Evolutionary conservation across 2,888 invertebrate species (phyloP).

Genomic region (Andrena dorsata): DNA sequence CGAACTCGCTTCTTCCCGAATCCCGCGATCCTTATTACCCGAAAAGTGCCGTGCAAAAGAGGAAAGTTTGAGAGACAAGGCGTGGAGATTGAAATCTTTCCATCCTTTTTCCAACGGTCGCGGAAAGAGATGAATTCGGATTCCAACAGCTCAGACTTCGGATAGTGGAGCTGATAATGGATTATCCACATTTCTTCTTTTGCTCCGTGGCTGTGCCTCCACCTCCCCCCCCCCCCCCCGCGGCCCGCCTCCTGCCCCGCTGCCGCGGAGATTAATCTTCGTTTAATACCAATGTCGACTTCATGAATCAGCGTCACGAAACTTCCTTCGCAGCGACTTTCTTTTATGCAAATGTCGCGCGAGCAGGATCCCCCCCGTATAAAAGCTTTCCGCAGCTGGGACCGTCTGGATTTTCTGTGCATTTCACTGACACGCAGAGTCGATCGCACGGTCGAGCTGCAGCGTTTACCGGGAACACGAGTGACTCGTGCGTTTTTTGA

Average conservation of each 20-base stretch:
- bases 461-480: background rate
- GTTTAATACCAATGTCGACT: slow-evolving; percentile 60
- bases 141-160: slow-evolving; percentile 25
- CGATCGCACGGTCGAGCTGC: background rate
- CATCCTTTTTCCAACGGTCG: background rate
- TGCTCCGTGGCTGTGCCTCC: background rate
- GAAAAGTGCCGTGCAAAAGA: no score
- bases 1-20: background rate
- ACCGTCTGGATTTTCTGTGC: background rate
- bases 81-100: slow-evolving; percentile 19
- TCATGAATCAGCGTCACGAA: slow-evolving; percentile 58
- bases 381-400: slow-evolving; percentile 16
- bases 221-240: background rate
- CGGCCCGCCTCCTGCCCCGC: background rate
- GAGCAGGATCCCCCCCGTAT: background rate
- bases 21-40: slow-evolving; percentile 5
- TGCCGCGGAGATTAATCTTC: slow-evolving; percentile 64
- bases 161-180: slow-evolving; percentile 51
- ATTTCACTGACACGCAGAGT: background rate
- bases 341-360: slow-evolving; percentile 46
- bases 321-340: slow-evolving; percentile 39
- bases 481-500: background rate
- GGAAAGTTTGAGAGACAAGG: no score
- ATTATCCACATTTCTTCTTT: slow-evolving; percentile 52
- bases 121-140: slow-evolving; percentile 42